Base-by-base conservation (phyloP, 2,113 vertebrate species). In the Rousettus leschenaultii region DNA sequence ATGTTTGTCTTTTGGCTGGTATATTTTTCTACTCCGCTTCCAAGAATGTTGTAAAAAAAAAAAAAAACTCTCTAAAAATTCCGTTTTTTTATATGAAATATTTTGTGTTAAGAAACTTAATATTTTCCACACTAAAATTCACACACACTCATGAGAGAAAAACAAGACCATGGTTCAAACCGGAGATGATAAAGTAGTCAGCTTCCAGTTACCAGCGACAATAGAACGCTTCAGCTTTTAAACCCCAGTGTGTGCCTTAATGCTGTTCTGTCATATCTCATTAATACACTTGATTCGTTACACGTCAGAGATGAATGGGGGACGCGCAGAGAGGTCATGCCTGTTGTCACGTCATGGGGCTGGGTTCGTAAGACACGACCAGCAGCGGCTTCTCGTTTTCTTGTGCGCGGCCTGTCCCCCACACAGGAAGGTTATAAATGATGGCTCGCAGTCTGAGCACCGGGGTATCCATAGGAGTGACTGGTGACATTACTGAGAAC, bases 91-190 rank as follows among this genome's bases (percentile, higher is more conserved):
- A 24, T 66, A 30, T 68, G 65, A 93, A 93, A 85, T 40, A 61
- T 89, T 88, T 92, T 85, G 74, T 80, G 13, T 86, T 57, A 85
- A 83, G 75, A 97, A 95, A 71, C 7, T 61, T 68, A 79, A 51
- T 92, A 94, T 74, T 87, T 92, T 77, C 43, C 28, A 28, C 11
- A 19, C 43, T 71, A 53, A 91, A 91, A 70, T 86, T 88, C 24
- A 45, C 68, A 87, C 30, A 68, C 30, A 68, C 48, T 78, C 74
- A 19, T 21, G 28, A 90, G 71, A 95, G 73, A 87, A 86, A 97
- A 87, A 57, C 33, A 93, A 91, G 55, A n/a, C 33, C 9, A 0
- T 35, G 3, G n/a, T 79, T 93, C 33, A 57, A 28, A 66, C 63
- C 19, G 59, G 85, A 80, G 7, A 35, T 63, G 35, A 70, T 26